Evolutionary conservation across 2,113 vertebrate species (phyloP), one percentile per base, ranked within the genome.

Genomic region (Suricata suricatta): DNA sequence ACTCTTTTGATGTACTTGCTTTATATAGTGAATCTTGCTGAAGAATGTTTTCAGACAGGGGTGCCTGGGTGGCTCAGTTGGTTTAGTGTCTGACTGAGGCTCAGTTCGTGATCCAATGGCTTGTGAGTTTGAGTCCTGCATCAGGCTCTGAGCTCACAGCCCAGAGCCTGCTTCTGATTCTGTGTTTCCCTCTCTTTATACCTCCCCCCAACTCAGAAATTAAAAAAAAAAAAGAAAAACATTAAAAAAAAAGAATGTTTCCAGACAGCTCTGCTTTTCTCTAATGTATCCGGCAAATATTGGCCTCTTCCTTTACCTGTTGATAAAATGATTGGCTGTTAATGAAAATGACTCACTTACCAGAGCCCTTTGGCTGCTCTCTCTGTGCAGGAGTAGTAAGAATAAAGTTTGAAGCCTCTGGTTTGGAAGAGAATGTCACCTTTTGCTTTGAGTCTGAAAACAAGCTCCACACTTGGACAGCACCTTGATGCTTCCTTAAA

Each of bases 311-410:
- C 54, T 96, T 93, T 60, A 52, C 38, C 76, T 90, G 4, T 66
- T 90, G 90, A 66, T 92, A 69, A 97, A 94, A 95, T 90, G 80
- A n/a, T 31, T 89, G 69, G 12, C 54, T 95, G n/a, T 38, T 95
- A 35, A 50, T 38, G 80, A 77, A 88, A 90, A 86, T 1, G 79
- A 66, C 72, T 80, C 29, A 60, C 47, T 84, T 71, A 35, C 60
- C 33, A 66, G 74, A 64, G 74, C 82, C 33, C 79, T 71, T 50
- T 91, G 74, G 25, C 71, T 93, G 82, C 27, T 41, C 23, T 91
- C 23, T 96, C 41, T 77, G 33, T 79, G 41, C 3, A 23, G 4
- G 5, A 41, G 33, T 31, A 47, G 27, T 81, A 54, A 79, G 77
- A 91, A 44, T n/a, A 29, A 84, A 72, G 35, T 84, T 93, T 82